Evolutionary conservation across 2,797 vertebrate genomes (phyloP).

Genomic region (Cetoscarus ocellatus): DNA sequence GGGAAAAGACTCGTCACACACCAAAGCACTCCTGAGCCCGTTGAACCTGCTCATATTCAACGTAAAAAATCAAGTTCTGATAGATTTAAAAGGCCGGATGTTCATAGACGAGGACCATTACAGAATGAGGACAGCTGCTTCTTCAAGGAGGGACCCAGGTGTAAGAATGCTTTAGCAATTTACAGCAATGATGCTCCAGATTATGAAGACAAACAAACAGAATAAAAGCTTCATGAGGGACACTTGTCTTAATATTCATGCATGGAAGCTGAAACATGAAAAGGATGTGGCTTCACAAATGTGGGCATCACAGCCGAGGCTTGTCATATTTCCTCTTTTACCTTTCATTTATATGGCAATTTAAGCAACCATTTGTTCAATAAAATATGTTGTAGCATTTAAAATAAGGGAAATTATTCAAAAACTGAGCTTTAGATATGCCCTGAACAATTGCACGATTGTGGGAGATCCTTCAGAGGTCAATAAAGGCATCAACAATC

Average conservation of each 20-base stretch:
- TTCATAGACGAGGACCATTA: constrained; percentile 72
- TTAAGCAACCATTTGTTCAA: neutral
- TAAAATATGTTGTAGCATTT: neutral
- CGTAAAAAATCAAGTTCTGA: constrained; percentile 58
- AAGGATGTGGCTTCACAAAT: neutral
- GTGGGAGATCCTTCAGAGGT: too few relatives aligned
- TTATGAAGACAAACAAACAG: constrained; percentile 26
- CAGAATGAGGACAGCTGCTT: constrained; percentile 65
- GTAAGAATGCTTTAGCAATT: constrained; percentile 78
- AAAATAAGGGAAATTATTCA: neutral
- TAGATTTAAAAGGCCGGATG: constrained; percentile 55
- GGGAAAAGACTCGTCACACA: constrained; percentile 17
- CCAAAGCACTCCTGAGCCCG: constrained; percentile 28
- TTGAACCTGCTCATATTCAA: constrained; percentile 59
- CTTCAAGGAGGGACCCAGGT: constrained; percentile 81
- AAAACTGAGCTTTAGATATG: too few relatives aligned
- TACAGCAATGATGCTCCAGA: constrained; percentile 69
- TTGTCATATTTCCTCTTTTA: neutral
- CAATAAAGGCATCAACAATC: too few relatives aligned
- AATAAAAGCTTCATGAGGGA: constrained; percentile 36
- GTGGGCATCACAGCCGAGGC: neutral
- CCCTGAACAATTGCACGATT: too few relatives aligned
- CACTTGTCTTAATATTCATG: constrained; percentile 27
- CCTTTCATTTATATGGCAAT: too few relatives aligned
- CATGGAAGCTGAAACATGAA: constrained; percentile 1